phyloP scores from a whole-genome alignment of 2,888 invertebrate species.

The Gisinianus flammeolus region DNA sequence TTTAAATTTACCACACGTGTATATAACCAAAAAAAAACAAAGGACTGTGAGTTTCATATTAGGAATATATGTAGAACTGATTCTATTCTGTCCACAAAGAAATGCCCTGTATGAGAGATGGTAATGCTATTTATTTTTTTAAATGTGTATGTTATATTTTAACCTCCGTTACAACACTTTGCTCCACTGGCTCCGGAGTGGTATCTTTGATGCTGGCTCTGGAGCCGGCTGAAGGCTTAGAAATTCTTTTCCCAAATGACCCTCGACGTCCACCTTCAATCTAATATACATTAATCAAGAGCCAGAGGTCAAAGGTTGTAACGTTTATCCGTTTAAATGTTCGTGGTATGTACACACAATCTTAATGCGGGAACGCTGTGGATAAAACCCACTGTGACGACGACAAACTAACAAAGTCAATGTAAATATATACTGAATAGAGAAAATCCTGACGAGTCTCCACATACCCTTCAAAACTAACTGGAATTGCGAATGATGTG shows the following conservation, averaged over 20 bases:
- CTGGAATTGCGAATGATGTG: too few relatives aligned
- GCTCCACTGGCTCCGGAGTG: constrained; percentile 18
- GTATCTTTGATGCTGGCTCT: constrained; percentile 31
- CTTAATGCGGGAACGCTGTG: too few relatives aligned
- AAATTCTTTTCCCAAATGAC: constrained; percentile 35
- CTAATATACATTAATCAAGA: constrained; percentile 22
- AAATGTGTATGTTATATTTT: too few relatives aligned
- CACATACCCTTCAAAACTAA: not conserved
- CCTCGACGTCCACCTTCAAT: constrained; percentile 29
- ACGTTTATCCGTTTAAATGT: not conserved
- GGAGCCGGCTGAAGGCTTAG: constrained; percentile 12
- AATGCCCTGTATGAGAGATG: too few relatives aligned
- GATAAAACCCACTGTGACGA: too few relatives aligned
- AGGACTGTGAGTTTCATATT: too few relatives aligned
- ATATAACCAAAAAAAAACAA: too few relatives aligned
- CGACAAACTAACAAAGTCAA: not conserved
- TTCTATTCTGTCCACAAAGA: too few relatives aligned
- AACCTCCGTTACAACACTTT: not conserved
- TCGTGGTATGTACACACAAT: not conserved
- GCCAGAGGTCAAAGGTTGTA: constrained; percentile 25
- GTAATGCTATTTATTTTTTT: too few relatives aligned
- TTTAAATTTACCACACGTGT: too few relatives aligned
- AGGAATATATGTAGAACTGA: too few relatives aligned
- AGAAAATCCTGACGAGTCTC: not conserved
- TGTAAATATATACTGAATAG: not conserved